Conservation (phyloP, 2,113 vertebrate species). For the Jaculus jaculus region DNA sequence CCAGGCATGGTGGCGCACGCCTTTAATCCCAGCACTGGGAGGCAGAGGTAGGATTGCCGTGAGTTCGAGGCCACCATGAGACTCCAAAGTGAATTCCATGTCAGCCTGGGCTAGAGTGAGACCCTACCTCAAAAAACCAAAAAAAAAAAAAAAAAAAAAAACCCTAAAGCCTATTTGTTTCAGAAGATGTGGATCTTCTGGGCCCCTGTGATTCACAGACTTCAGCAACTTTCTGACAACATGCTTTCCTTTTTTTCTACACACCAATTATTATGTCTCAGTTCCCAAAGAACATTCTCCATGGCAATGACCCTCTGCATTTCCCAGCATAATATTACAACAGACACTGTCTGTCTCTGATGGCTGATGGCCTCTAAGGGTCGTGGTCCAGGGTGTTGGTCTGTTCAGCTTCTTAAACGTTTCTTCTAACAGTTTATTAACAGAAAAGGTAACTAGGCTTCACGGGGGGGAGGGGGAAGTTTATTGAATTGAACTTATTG, state of each 20-base stretch:
- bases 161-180: background rate
- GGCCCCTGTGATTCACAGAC: background rate
- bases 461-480: conserved; percentile 34
- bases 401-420: conserved; percentile 66
- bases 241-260: background rate
- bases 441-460: conserved; percentile 52
- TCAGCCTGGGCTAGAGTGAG: no score
- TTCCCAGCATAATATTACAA: background rate
- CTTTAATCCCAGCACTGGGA: no score
- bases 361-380: conserved; percentile 31
- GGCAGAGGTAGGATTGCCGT: no score
- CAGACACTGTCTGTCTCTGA: conserved; percentile 30
- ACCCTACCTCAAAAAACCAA: no score
- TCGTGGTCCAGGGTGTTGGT: background rate
- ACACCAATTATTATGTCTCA: background rate
- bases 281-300: background rate
- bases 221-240: conserved; percentile 11
- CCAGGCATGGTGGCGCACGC: no score
- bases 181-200: background rate
- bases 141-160: no score
- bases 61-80: no score
- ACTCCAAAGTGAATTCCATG: no score
- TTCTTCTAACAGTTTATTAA: conserved; percentile 47
- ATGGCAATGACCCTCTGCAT: background rate
- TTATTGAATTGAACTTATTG: conserved; percentile 61